A percentile compares a stretch with the other conserved stretches of the same genome.
Evolutionary conservation across 2,888 invertebrate species (phyloP).

Genomic region (Mesopsocus fuscifrons): DNA sequence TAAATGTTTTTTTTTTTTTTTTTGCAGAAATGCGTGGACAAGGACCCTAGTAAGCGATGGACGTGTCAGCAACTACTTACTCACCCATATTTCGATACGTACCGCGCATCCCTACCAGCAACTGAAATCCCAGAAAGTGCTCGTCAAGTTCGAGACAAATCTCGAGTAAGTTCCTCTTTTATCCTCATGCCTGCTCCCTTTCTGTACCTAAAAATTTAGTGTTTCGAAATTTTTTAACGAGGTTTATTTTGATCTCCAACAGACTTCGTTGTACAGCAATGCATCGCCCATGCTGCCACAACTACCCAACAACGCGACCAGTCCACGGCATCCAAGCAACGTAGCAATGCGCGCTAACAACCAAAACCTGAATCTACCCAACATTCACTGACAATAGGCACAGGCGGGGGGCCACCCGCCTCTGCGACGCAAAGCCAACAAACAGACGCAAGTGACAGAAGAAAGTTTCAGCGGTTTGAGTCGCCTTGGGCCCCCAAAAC

Average conservation of each 20-base stretch:
- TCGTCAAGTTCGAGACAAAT: constrained; percentile 35
- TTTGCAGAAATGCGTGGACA: constrained; percentile 80
- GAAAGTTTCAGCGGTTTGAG: too few relatives aligned
- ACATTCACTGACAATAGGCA: constrained; percentile 7
- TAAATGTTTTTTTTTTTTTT: constrained; percentile 16
- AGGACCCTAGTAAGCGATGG: constrained; percentile 81
- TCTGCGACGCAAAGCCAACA: neutral
- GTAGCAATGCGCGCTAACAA: neutral
- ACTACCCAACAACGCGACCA: constrained; percentile 18
- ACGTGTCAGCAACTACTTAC: constrained; percentile 77
- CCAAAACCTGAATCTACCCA: constrained; percentile 8
- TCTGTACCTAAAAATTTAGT: neutral
- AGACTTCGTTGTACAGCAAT: constrained; percentile 17
- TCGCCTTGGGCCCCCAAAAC: too few relatives aligned
- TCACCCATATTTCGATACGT: constrained; percentile 84
- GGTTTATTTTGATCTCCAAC: constrained; percentile 14
- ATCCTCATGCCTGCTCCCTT: neutral
- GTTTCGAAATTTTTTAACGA: too few relatives aligned
- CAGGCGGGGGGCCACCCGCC: neutral
- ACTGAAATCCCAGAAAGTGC: constrained; percentile 43
- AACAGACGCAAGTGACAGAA: constrained; percentile 3
- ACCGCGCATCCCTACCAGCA: constrained; percentile 61
- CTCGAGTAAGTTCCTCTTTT: constrained; percentile 30
- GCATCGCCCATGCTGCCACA: constrained; percentile 18
- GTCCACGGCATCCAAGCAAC: constrained; percentile 13